A percentile compares a stretch with the other conserved stretches of the same genome.
Evolutionary conservation across 2,113 vertebrate species (phyloP).

Genomic region (Propithecus coquereli): DNA sequence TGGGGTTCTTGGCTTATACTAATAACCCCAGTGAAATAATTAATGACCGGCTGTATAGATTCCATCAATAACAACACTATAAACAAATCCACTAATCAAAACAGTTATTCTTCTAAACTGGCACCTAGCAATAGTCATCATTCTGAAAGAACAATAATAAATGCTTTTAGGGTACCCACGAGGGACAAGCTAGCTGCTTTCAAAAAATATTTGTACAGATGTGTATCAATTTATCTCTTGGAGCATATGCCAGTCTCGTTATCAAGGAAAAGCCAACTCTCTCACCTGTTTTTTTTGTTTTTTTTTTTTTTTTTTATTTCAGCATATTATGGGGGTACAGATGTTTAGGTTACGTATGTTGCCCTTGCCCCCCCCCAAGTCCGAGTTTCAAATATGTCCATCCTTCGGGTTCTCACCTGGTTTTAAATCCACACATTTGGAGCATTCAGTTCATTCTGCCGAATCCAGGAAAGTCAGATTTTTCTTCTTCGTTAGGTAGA

Average conservation of each 20-base stretch:
- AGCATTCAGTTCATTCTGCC: neutral
- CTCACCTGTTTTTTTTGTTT: neutral
- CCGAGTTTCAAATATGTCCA: no score
- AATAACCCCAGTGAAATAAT: slow-evolving; percentile 28
- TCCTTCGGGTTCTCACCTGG: neutral
- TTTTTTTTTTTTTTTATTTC: no score
- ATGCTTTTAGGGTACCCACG: neutral
- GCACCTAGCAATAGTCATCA: neutral
- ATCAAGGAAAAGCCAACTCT: neutral
- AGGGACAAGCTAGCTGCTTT: neutral
- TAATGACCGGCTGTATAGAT: neutral
- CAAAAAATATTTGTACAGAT: slow-evolving; percentile 50
- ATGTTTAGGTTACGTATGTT: no score
- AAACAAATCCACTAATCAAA: slow-evolving; percentile 26
- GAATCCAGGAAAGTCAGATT: neutral
- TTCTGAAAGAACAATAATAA: slow-evolving; percentile 10
- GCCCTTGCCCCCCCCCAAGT: no score
- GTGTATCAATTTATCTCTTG: neutral
- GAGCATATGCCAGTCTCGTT: slow-evolving; percentile 10
- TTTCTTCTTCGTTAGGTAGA: neutral
- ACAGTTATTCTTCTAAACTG: neutral
- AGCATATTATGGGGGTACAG: no score
- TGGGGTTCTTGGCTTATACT: neutral
- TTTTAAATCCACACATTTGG: neutral
- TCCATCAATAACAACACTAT: neutral